These are phyloP conservation scores for Sipha maydis DNA, from an alignment of 2,888 invertebrate species.

Conservation along the genomic window DNA sequence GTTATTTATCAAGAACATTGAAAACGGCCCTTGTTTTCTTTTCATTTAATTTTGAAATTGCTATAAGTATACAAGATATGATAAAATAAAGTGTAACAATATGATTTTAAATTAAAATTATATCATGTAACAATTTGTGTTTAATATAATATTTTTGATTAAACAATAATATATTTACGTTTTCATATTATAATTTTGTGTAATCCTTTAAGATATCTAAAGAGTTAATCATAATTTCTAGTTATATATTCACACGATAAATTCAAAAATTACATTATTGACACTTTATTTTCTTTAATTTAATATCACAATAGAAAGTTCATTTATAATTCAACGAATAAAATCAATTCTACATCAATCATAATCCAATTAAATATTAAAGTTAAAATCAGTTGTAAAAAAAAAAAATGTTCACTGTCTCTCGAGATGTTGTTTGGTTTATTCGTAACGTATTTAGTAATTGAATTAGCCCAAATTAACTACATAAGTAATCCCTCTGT, in stretches of 20 bases:
- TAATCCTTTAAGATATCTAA: too few relatives aligned
- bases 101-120: not conserved
- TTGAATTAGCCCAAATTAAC: not conserved
- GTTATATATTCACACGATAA: too few relatives aligned
- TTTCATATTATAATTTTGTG: not conserved
- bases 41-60: constrained; percentile 24
- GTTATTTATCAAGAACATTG: too few relatives aligned
- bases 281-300: too few relatives aligned
- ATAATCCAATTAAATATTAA: too few relatives aligned
- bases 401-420: not conserved
- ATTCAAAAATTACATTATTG: too few relatives aligned
- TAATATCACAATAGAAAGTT: too few relatives aligned
- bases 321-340: too few relatives aligned
- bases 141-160: not conserved
- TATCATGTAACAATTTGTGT: not conserved
- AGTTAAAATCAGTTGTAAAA: not conserved
- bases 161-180: not conserved
- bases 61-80: not conserved
- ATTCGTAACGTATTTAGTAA: not conserved
- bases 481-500: constrained; percentile 1
- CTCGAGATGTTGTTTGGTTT: not conserved
- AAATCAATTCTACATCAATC: too few relatives aligned
- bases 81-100: not conserved
- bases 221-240: too few relatives aligned
- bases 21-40: constrained; percentile 9